Conservation (phyloP, 2,888 invertebrate genomes). For the Malacosoma neustria region DNA sequence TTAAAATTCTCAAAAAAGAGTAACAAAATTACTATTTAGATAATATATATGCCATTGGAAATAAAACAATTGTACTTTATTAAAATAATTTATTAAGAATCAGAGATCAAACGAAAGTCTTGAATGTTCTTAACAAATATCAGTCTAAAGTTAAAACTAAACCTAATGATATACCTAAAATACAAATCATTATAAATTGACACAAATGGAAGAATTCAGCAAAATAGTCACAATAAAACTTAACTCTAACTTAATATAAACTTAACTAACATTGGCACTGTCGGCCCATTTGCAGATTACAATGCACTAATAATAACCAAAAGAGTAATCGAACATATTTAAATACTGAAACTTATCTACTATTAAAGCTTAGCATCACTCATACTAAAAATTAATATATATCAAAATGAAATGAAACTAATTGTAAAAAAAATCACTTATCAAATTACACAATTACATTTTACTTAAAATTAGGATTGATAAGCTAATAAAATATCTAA, state of each 20-base stretch:
- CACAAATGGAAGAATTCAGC: constrained; percentile 48
- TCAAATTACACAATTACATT: too few species aligned
- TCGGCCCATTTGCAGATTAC: constrained; percentile 50
- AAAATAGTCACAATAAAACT: constrained; percentile 20
- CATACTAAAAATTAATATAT: too few species aligned
- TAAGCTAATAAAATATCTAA: constrained; percentile 8
- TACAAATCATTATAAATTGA: constrained; percentile 26
- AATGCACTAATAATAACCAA: constrained; percentile 10
- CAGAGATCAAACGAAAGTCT: constrained; percentile 74
- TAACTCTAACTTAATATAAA: constrained; percentile 18
- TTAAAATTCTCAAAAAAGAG: too few species aligned
- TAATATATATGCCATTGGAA: neutral
- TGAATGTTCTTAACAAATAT: constrained; percentile 52
- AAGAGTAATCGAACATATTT: constrained; percentile 17
- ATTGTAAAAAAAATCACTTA: too few species aligned
- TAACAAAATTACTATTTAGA: too few species aligned
- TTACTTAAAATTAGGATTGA: too few species aligned
- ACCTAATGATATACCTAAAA: constrained; percentile 6
- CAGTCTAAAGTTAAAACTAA: constrained; percentile 40
- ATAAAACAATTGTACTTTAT: constrained; percentile 9
- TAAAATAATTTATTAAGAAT: constrained; percentile 40
- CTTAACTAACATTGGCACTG: constrained; percentile 51
- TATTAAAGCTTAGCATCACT: constrained; percentile 47
- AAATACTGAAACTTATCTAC: constrained; percentile 20
- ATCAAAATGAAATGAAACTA: too few species aligned